Base-by-base conservation (phyloP, 2,113 vertebrate genomes). In the Dunckerocampus dactyliophorus region DNA sequence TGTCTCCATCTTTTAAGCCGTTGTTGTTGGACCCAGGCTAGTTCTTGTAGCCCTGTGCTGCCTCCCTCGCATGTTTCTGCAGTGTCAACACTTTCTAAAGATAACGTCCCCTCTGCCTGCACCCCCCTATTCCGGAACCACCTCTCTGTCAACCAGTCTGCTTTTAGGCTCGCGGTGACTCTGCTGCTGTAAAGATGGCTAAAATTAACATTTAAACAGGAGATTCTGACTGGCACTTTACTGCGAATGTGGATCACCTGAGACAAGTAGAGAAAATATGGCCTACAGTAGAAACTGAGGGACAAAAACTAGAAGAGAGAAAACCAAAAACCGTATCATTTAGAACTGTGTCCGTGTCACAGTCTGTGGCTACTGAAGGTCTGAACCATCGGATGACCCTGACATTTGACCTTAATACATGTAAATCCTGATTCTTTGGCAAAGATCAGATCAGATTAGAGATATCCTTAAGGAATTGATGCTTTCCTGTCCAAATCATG, bases 81-180 rank as follows among this genome's bases (percentile, higher is more conserved):
- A 67, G 61, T 74, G 80, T 88, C 82, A 76, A 82, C 85, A 72
- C 84, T 77, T 84, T 89, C 88, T 88, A 88, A 87, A 89, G 87
- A 90, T 88, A 89, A 82, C 75, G 31, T 55, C 15, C 9, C 31
- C 17, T 55, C 53, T 20, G 53, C 34, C 59, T 66, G 67, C 74
- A 47, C 11, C 54, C 28, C 62, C 64, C 52, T 57, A 53, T 3
- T 55, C 66, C 49, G 50, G n/a, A 66, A 43, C 65, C 69, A n/a
- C 65, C 50, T 43, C 74, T 37, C 53, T 34, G 31, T 59, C 55
- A 74, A 56, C 63, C 73, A 54, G 17, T 61, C 71, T 59, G 55
- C 71, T 59, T 57, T n/a, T 55, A 39, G 16, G 52, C 52, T 21
- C 37, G 21, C 74, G 74, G 53, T 65, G 59, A 64, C 56, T 54